These are phyloP conservation scores for Trochalopteron elliotii DNA, from an alignment of 2,113 vertebrate species.

Conservation along the genomic window DNA sequence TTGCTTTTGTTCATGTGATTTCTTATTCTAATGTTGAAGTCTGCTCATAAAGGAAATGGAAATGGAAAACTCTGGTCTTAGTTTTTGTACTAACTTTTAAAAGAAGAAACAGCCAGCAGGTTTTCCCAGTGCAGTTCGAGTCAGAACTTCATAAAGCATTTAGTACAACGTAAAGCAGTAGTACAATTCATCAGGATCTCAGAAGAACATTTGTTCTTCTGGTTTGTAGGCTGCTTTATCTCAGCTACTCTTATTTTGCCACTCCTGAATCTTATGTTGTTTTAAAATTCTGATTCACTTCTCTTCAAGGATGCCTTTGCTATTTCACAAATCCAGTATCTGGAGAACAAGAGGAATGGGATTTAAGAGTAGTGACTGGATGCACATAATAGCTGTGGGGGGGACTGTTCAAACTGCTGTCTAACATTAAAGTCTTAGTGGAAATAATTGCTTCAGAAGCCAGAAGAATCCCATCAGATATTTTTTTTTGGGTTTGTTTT, in stretches of 20 bases:
- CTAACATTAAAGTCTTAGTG: background rate
- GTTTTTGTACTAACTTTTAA: background rate
- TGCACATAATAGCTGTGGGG: background rate
- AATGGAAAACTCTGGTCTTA: background rate
- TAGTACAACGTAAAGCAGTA: background rate
- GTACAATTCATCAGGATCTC: background rate
- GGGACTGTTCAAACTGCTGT: background rate
- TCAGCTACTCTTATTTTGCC: background rate
- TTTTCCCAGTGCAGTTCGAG: background rate
- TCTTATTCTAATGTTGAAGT: background rate
- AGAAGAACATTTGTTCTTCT: background rate
- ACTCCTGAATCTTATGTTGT: background rate
- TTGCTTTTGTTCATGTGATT: background rate
- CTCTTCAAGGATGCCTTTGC: background rate
- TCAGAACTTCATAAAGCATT: background rate
- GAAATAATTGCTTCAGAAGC: background rate
- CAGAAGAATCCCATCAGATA: background rate
- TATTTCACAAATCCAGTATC: background rate
- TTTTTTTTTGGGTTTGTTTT: background rate
- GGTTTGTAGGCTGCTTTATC: background rate
- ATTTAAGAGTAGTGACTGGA: background rate
- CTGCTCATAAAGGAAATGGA: background rate
- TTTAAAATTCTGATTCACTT: background rate
- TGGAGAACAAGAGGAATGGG: background rate
- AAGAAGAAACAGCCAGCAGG: background rate